phyloP scores from a whole-genome alignment of 2,113 vertebrate species.

The Pomatorhinus ruficollis region DNA sequence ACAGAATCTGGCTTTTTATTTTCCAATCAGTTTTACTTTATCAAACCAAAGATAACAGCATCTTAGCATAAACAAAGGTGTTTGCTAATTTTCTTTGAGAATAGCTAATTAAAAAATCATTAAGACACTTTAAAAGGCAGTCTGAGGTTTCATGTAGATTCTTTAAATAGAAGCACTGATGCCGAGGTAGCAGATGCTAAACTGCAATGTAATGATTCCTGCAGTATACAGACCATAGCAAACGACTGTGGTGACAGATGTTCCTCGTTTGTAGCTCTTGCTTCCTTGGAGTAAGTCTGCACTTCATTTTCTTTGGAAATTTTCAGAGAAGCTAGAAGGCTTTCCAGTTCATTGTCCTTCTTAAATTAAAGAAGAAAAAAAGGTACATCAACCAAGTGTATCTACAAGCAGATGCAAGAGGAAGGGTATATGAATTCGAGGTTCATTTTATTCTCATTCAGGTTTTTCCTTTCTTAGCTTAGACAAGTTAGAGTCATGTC shows the following conservation, averaged over 20 bases:
- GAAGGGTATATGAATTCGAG: background rate
- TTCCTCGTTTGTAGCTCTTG: slow-evolving; percentile 72
- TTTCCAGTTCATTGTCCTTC: slow-evolving; percentile 84
- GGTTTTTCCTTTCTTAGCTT: background rate
- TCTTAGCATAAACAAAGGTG: background rate
- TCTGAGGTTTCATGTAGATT: background rate
- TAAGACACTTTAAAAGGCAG: background rate
- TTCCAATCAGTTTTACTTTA: background rate
- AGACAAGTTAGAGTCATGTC: background rate
- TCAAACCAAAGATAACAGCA: background rate
- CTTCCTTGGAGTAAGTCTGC: slow-evolving; percentile 58
- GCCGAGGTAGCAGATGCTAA: background rate
- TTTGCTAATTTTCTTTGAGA: background rate
- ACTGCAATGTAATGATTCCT: background rate
- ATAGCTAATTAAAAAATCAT: background rate
- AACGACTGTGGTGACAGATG: slow-evolving; percentile 95
- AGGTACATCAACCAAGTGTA: background rate
- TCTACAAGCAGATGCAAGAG: background rate
- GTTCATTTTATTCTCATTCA: background rate
- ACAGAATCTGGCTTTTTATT: background rate
- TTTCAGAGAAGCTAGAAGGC: slow-evolving; percentile 86
- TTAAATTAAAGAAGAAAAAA: slow-evolving; percentile 47
- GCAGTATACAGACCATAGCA: slow-evolving; percentile 85
- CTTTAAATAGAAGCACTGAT: background rate
- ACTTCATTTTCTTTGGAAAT: slow-evolving; percentile 80